Base-by-base conservation (phyloP, 2,888 invertebrate species). In the Zaprionus lineosus region DNA sequence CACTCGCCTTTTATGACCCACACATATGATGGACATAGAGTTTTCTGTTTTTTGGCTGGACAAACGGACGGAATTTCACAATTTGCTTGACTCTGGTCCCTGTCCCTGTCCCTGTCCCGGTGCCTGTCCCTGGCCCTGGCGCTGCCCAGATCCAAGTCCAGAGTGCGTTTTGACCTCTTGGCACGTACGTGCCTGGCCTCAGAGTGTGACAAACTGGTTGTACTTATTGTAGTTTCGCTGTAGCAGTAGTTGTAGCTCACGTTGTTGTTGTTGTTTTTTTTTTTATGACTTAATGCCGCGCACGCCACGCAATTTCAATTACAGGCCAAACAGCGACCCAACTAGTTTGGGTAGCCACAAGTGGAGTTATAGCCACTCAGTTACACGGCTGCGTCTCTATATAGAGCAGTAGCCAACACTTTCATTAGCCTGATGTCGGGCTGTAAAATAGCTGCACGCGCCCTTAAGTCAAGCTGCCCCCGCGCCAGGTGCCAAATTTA, bases 181-280 rank as follows among this genome's bases (percentile, higher is more conserved):
- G 64, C 56, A 66, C 48, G 86, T 86, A 83, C 82, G 82, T 86
- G 82, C 75, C 64, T 86, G 86, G 86, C 88, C 87, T 84, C 74
- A 84, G 84, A 87, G 87, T 87, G 87, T 87, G 87, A 86, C 87
- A 87, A 87, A 87, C 87, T 86, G 77, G 87, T 87, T 78, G 52
- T 56, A 29, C 31, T 57, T 51, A 51, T 50, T 46, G 39, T 29
- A 33, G 48, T 36, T 39, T 41, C 26, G 24, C 28, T 24, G 28
- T 31, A 12, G 34, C 47, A 36, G 40, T 28, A 5, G 55, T 39
- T 19, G 31, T 8, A 3, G 8, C 4, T 8, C 4, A 7, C 2
- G 8, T 59, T 29, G 39, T 31, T 31, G 47, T 37, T 31, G 46
- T 37, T 64, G 59, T 82, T 59, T 64, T 61, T 74, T 65, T 40